Evolutionary conservation across 1,140 invertebrate genomes (phyloP).

Genomic region (Zaprionus kolodkinae): DNA sequence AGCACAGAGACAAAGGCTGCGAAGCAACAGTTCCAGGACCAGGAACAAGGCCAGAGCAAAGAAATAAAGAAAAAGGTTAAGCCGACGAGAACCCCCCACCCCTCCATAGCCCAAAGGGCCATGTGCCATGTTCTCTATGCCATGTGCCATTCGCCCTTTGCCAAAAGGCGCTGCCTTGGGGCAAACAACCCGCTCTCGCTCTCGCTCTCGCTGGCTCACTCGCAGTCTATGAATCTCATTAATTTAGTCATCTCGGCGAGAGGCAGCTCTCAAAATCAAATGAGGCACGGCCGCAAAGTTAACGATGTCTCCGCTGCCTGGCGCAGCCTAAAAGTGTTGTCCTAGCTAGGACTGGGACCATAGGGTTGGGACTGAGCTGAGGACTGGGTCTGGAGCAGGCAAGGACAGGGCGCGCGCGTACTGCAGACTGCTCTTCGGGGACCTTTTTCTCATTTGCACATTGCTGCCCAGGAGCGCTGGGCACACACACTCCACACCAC

Average conservation of each 20-base stretch:
- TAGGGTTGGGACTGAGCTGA: background rate
- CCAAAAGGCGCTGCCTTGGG: background rate
- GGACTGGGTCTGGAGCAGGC: background rate
- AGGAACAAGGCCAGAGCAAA: background rate
- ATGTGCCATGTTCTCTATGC: background rate
- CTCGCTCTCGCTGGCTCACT: background rate
- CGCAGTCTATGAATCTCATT: slow-evolving; percentile 59
- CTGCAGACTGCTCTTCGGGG: slow-evolving; percentile 42
- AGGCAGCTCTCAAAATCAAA: slow-evolving; percentile 50
- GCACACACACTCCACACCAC: background rate
- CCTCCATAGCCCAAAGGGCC: background rate
- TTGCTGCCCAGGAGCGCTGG: slow-evolving; percentile 34
- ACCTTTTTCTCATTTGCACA: slow-evolving; percentile 46
- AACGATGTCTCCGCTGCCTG: slow-evolving; percentile 37
- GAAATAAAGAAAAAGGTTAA: slow-evolving; percentile 4
- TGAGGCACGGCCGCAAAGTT: slow-evolving; percentile 73
- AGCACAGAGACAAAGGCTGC: background rate
- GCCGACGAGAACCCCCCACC: background rate
- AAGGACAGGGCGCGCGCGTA: background rate
- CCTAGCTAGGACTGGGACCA: background rate
- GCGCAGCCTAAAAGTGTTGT: slow-evolving; percentile 47
- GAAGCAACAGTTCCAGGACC: background rate
- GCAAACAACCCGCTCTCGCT: slow-evolving; percentile 3
- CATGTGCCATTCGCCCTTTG: background rate
- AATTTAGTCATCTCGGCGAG: slow-evolving; percentile 62